Base-by-base conservation (phyloP, 2,888 invertebrate species). In the Tachina grossa region DNA sequence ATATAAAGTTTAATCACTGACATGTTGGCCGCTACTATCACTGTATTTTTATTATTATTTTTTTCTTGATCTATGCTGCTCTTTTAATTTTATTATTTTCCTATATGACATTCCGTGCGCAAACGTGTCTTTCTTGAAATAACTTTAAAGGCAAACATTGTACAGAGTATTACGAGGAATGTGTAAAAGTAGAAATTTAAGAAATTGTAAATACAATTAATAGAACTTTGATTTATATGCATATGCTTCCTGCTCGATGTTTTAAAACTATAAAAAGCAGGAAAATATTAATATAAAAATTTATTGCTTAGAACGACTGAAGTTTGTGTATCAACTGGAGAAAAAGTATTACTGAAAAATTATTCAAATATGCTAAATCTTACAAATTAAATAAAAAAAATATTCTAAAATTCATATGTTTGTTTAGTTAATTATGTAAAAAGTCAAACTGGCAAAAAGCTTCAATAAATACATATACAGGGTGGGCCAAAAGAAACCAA, bases 1-100 rank as follows among this genome's bases (percentile, higher is more conserved):
- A 39, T 71, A 72, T 66, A 47, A 45, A 63, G 71, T 85, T 80
- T 83, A 85, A 83, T 76, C 66, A 83, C 83, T 83, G 85, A 80
- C 83, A 85, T 83, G 68, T 85, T 85, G 79, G 71, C 83, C 79
- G 71, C 85, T 83, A 85, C 83, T 49, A 83, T 39, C 57, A 51
- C 8, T n/a, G 14, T 9, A 47, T 59, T 11, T 49, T 55, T 51
- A 31, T 59, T 22, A n/a, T 55, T 13, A 9, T 65, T 47, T 16
- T 19, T 41, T 41, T 59, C 14, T 41, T 41, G 9, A 2, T 39
- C 11, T 31, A 31, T 31, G 31, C 6, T 3, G 10, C 49, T 61
- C 11, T 53, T 69, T 39, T 63, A 57, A 69, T 65, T 72, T 82
- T 63, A 1, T 39, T 69, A 69, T 55, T 61, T 59, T 75, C 41